These are phyloP conservation scores for Spicauda simplicius DNA, from an alignment of 2,888 invertebrate genomes.

Conservation along the genomic window DNA sequence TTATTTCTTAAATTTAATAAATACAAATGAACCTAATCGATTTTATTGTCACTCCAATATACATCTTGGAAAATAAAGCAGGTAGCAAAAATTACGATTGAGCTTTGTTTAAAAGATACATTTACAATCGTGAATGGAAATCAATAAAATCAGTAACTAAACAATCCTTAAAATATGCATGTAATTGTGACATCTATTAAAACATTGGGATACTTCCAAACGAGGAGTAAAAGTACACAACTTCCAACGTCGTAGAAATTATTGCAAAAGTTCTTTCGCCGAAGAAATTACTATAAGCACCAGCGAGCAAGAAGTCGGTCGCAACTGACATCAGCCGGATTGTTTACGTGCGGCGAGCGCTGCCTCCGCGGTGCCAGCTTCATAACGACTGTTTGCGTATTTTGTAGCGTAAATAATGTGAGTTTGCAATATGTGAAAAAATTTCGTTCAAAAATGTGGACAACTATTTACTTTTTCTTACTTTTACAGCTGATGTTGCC, in stretches of 20 bases:
- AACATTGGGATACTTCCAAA: background rate
- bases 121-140: too few relatives aligned
- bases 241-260: background rate
- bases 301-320: constrained; percentile 13
- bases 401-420: background rate
- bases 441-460: too few relatives aligned
- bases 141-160: too few relatives aligned
- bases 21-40: too few relatives aligned
- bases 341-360: constrained; percentile 18
- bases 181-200: background rate
- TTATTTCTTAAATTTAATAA: too few relatives aligned
- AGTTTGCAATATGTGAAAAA: background rate
- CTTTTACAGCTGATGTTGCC: too few relatives aligned
- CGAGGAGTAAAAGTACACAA: background rate
- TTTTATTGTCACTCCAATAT: too few relatives aligned
- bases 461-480: too few relatives aligned
- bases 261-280: background rate
- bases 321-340: constrained; percentile 8
- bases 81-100: too few relatives aligned
- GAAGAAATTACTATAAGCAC: constrained; percentile 7
- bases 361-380: background rate
- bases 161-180: background rate
- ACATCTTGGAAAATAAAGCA: too few relatives aligned
- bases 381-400: constrained; percentile 11
- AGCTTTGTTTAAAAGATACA: too few relatives aligned